phyloP scores from a whole-genome alignment of 2,888 invertebrate genomes.

The Morpho achilles region DNA sequence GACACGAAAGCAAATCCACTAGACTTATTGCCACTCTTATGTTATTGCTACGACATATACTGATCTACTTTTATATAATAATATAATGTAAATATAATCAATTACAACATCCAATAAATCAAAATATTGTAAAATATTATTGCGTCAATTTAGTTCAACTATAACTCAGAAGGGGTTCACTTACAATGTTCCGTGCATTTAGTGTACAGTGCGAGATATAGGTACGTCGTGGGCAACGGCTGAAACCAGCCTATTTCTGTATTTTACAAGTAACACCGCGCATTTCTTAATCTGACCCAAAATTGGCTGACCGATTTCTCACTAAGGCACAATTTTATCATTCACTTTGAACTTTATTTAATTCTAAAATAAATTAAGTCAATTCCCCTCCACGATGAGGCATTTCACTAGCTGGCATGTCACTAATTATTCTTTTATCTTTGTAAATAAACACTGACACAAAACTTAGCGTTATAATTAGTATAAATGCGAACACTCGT shows the following conservation, averaged over 20 bases:
- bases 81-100: conserved; percentile 56
- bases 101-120: conserved; percentile 74
- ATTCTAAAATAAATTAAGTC: conserved; percentile 64
- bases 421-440: conserved; percentile 21
- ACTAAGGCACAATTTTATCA: conserved; percentile 78
- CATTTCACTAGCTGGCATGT: conserved; percentile 31
- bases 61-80: conserved; percentile 54
- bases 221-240: conserved; percentile 25
- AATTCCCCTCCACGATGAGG: conserved; percentile 47
- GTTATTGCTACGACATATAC: conserved; percentile 76
- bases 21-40: conserved; percentile 75
- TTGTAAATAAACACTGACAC: conserved; percentile 27
- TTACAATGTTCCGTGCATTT: conserved; percentile 41
- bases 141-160: conserved; percentile 58
- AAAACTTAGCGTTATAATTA: conserved; percentile 22
- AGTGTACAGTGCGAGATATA: conserved; percentile 55
- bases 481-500: conserved; percentile 22
- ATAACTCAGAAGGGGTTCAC: conserved; percentile 52
- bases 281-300: conserved; percentile 42
- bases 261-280: conserved; percentile 20
- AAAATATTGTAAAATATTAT: conserved; percentile 69
- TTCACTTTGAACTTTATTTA: conserved; percentile 73
- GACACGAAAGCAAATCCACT: conserved; percentile 72
- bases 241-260: conserved; percentile 28
- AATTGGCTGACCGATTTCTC: conserved; percentile 62